Conservation (phyloP, 1,140 invertebrate species). For the Bradysia coprophila region DNA sequence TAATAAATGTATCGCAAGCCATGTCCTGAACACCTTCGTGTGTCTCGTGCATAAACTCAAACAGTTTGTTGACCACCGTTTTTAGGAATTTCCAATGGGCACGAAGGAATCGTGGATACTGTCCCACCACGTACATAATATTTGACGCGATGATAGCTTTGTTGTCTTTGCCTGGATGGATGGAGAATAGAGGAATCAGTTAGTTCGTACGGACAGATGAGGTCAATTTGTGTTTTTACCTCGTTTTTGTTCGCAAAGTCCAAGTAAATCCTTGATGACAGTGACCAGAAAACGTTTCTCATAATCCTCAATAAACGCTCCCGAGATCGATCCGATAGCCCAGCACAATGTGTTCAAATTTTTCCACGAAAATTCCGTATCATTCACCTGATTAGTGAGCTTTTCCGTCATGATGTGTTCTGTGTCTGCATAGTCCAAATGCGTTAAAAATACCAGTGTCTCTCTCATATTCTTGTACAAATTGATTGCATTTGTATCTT, state of each 20-base stretch:
- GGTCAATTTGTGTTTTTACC: conserved; percentile 25
- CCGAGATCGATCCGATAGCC: conserved; percentile 99
- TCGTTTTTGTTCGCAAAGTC: conserved; percentile 97
- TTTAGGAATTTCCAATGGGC: conserved; percentile 99
- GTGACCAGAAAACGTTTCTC: conserved; percentile 98
- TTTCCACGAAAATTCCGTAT: conserved; percentile 99
- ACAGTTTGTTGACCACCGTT: conserved; percentile 99
- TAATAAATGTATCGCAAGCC: conserved; percentile 99
- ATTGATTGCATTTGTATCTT: conserved; percentile 99
- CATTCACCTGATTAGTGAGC: conserved; percentile 96
- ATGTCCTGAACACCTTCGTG: conserved; percentile 99
- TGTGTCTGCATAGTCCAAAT: conserved; percentile 95
- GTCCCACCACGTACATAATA: conserved; percentile 99
- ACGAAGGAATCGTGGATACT: conserved; percentile 95
- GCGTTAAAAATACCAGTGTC: conserved; percentile 95
- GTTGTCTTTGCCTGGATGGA: conserved; percentile 75
- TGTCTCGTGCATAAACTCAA: conserved; percentile 99
- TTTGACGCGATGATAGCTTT: conserved; percentile 99
- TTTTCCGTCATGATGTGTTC: conserved; percentile 99
- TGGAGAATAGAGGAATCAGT: background rate
- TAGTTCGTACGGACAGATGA: background rate
- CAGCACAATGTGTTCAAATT: conserved; percentile 98
- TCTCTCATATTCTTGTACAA: conserved; percentile 99
- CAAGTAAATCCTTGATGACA: conserved; percentile 96
- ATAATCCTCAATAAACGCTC: conserved; percentile 79